Evolutionary conservation across 2,113 vertebrate genomes (phyloP).

Genomic region (Alethe diademata): DNA sequence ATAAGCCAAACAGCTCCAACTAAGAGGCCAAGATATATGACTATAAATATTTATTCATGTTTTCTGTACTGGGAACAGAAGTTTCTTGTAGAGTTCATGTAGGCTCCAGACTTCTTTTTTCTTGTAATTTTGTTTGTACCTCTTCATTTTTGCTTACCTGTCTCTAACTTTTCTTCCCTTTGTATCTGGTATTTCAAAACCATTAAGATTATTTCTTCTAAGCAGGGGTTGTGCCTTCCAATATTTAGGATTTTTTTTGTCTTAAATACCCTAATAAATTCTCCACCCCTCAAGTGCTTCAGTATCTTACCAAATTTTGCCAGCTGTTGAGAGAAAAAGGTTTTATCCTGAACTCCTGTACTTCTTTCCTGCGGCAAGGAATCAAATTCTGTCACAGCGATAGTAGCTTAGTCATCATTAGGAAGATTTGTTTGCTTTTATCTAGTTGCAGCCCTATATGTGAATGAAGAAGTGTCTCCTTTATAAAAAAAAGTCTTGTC

Average conservation of each 20-base stretch:
- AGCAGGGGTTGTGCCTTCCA: not conserved
- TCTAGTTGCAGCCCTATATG: not conserved
- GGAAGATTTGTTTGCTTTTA: not conserved
- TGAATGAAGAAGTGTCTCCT: not conserved
- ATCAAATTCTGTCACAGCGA: not conserved
- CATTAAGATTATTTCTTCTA: not conserved
- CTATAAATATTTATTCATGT: not conserved
- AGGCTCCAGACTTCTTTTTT: not conserved
- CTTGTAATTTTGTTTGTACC: not conserved
- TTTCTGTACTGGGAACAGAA: not conserved
- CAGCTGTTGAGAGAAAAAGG: not conserved
- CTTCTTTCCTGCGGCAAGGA: not conserved
- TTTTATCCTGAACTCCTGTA: not conserved
- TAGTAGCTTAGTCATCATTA: not conserved
- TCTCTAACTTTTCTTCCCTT: not conserved
- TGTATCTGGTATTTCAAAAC: not conserved
- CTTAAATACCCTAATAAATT: not conserved
- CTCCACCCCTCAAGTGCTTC: not conserved
- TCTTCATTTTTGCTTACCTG: not conserved
- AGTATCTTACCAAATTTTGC: not conserved
- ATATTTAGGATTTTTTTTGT: not conserved
- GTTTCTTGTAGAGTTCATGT: not conserved
- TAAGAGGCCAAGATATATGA: not conserved
- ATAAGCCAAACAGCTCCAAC: not conserved
- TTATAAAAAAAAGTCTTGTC: not conserved